phyloP scores from a whole-genome alignment of 2,888 invertebrate species.

The Ormyrus thymus region DNA sequence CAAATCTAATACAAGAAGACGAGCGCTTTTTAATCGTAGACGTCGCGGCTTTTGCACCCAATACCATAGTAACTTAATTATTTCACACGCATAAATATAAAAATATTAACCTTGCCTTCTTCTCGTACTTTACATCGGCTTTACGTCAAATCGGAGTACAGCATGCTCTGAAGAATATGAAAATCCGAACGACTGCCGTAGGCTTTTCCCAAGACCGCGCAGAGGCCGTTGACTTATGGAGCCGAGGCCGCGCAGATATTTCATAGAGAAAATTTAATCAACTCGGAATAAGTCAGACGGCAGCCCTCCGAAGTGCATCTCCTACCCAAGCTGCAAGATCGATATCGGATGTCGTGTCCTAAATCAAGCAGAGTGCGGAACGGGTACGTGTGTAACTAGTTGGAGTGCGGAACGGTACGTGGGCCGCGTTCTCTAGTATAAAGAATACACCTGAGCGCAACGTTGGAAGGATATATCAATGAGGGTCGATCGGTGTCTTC shows the following conservation, averaged over 20 bases:
- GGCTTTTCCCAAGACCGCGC: background rate
- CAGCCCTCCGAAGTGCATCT: slow-evolving; percentile 8
- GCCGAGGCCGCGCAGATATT: slow-evolving; percentile 29
- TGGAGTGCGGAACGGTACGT: background rate
- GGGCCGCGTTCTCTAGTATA: no score
- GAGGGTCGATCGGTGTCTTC: no score
- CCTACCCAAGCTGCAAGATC: background rate
- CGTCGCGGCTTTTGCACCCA: no score
- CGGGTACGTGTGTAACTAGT: background rate
- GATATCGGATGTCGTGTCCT: slow-evolving; percentile 29
- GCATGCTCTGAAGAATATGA: background rate
- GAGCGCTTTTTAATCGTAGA: no score
- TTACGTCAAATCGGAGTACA: no score
- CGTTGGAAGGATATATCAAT: no score
- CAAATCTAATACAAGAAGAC: no score
- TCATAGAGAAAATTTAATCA: slow-evolving; percentile 43
- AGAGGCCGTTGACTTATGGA: slow-evolving; percentile 14
- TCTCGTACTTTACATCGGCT: no score
- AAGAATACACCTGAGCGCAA: no score
- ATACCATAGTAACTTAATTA: no score
- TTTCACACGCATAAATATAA: no score
- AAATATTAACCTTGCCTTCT: no score
- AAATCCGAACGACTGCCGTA: background rate
- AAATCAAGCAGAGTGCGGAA: slow-evolving; percentile 27
- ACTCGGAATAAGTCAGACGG: slow-evolving; percentile 5